Percentiles rank a stretch among this genome's conserved stretches.
phyloP scores from a whole-genome alignment of 2,888 invertebrate species.

The Caenorhabditis drosophilae region DNA sequence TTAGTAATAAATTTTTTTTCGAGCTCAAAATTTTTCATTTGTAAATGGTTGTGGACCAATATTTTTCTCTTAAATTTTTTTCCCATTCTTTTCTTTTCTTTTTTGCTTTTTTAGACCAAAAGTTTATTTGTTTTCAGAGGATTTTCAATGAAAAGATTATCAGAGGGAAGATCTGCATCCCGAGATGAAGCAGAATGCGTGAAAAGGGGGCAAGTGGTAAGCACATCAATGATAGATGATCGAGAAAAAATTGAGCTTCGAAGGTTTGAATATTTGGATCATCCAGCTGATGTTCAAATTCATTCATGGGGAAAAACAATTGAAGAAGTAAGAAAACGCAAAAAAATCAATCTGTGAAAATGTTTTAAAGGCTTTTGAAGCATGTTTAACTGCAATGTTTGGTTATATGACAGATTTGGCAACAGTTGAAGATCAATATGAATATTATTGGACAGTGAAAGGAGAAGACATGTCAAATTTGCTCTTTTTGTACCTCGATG shows the following conservation, averaged over 20 bases:
- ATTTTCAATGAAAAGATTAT: conserved; percentile 3
- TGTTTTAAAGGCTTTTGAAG: conserved; percentile 54
- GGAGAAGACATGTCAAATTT: conserved; percentile 86
- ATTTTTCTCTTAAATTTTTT: background rate
- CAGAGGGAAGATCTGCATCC: too few species aligned
- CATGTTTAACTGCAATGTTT: conserved; percentile 88
- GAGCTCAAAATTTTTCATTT: too few species aligned
- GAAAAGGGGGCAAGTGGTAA: conserved; percentile 23
- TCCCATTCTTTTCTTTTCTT: background rate
- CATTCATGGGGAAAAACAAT: conserved; percentile 89
- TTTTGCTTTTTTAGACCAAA: background rate
- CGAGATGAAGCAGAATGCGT: too few species aligned
- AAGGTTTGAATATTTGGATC: conserved; percentile 77
- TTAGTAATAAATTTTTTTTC: too few species aligned
- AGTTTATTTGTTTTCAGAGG: background rate
- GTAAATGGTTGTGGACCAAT: too few species aligned
- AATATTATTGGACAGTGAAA: conserved; percentile 83
- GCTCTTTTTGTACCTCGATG: conserved; percentile 90
- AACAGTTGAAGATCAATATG: conserved; percentile 78
- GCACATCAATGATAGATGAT: conserved; percentile 35
- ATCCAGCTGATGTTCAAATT: conserved; percentile 97
- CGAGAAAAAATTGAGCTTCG: conserved; percentile 24
- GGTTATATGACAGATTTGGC: conserved; percentile 82
- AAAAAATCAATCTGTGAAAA: too few species aligned
- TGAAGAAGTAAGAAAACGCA: conserved; percentile 58